phyloP scores from a whole-genome alignment of 1,140 invertebrate genomes.

The Cheumatopsyche charites region DNA sequence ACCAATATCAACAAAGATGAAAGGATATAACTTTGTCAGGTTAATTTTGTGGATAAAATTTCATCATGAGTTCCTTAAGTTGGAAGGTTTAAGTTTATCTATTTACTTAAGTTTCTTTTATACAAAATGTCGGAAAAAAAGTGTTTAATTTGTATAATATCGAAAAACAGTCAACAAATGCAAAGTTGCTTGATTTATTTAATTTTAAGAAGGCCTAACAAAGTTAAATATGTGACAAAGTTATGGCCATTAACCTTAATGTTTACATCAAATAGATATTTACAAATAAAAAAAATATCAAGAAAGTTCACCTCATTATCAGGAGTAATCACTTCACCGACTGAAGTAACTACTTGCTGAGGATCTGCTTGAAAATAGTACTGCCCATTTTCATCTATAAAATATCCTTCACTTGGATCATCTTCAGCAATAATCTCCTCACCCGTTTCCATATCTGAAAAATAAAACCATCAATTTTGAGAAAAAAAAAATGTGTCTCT shows the following conservation, averaged over 20 bases:
- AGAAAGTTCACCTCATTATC: constrained; percentile 21
- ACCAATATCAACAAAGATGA: neutral
- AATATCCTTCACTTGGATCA: constrained; percentile 70
- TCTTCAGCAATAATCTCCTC: constrained; percentile 57
- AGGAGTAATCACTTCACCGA: constrained; percentile 14
- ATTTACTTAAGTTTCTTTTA: neutral
- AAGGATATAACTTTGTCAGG: neutral
- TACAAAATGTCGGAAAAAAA: constrained; percentile 31
- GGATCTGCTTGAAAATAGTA: constrained; percentile 74
- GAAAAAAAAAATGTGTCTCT: neutral
- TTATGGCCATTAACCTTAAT: too few relatives aligned
- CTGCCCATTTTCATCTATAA: constrained; percentile 77
- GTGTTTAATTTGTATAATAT: too few relatives aligned
- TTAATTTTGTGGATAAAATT: neutral
- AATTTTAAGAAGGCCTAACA: too few relatives aligned
- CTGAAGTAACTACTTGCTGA: constrained; percentile 30
- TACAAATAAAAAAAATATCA: too few relatives aligned
- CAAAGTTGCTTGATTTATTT: too few relatives aligned
- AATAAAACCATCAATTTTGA: neutral
- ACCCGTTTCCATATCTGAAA: constrained; percentile 31
- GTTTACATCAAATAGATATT: too few relatives aligned
- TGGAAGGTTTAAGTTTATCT: too few relatives aligned
- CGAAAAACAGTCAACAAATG: too few relatives aligned
- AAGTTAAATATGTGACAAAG: too few relatives aligned
- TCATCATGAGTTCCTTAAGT: too few relatives aligned